Evolutionary conservation across 2,888 invertebrate genomes (phyloP), one percentile per base, ranked within the genome.

Genomic region (Hoplodrina ambigua): DNA sequence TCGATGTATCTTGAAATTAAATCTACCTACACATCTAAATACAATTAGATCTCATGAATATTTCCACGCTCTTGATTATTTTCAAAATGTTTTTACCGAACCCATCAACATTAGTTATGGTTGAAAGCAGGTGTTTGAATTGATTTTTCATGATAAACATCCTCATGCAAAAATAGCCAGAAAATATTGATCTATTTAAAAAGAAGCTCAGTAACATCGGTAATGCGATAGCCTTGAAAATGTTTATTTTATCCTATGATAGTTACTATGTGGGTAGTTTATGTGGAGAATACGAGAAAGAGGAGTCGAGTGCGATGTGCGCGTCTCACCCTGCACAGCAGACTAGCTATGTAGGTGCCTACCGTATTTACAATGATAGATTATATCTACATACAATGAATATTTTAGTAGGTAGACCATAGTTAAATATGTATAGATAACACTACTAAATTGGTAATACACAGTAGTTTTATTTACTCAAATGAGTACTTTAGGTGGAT

Each of bases 181-280:
- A 78, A 82, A 75, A 81, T 78, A 80, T 85, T 75, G 72, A 67
- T 77, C 76, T 83, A 84, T 83, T 84, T 84, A 72, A 79, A 81
- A 69, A 77, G 65, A 63, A 70, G 63, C 62, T 59, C 65, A 2
- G 61, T 69, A 64, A 63, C 66, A 58, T 52, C 25, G 55, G 79
- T 78, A 78, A 80, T 70, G 69, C 75, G 84, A 81, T 82, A 75
- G 75, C 84, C 79, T 82, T 82, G 85, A 80, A 76, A 59, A 69
- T 81, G 62, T 81, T 80, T 78, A 80, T 62, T 75, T 78, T 69
- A 85, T 80, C 75, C 77, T 69, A 72, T 75, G 72, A 74, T 68
- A 72, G 59, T 53, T 68, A 71, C 57, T 53, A 66, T 81, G 83
- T 84, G 78, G 83, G 85, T 84, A 81, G 84, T 65, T 69, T 63